Conservation (phyloP, 2,797 vertebrate species). For the Lagocephalus sceleratus region DNA sequence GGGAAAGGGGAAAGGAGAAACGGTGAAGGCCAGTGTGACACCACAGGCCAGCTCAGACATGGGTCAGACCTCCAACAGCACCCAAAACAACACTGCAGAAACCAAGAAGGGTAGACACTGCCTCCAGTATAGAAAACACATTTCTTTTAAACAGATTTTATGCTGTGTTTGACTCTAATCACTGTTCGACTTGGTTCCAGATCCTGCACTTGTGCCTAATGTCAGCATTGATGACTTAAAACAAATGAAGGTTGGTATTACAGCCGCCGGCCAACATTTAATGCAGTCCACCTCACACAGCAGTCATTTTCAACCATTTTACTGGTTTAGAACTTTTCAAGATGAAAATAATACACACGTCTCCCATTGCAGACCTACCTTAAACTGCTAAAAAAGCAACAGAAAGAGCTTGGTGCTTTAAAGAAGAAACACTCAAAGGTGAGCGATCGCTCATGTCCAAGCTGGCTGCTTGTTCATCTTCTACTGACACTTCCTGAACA, state of each 20-base stretch:
- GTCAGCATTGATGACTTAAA: slow-evolving; percentile 97
- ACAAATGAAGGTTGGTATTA: slow-evolving; percentile 91
- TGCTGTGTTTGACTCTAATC: neutral
- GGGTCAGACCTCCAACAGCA: slow-evolving; percentile 78
- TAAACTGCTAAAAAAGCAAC: slow-evolving; percentile 96
- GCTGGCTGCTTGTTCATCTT: slow-evolving; percentile 40
- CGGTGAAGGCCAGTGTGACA: slow-evolving; percentile 86
- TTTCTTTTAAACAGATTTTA: neutral
- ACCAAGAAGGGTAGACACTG: slow-evolving; percentile 82
- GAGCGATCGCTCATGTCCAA: slow-evolving; percentile 29
- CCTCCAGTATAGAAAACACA: neutral
- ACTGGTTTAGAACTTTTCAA: neutral
- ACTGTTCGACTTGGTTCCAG: slow-evolving; percentile 62
- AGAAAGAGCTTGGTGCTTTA: slow-evolving; percentile 90
- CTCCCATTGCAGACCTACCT: slow-evolving; percentile 83
- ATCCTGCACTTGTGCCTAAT: slow-evolving; percentile 82
- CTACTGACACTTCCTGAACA: slow-evolving; percentile 16
- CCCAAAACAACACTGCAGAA: slow-evolving; percentile 80
- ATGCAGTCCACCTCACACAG: too few relatives aligned
- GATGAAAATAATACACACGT: slow-evolving; percentile 1
- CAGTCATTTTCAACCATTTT: neutral
- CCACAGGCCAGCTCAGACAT: slow-evolving; percentile 92
- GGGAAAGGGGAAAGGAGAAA: slow-evolving; percentile 86
- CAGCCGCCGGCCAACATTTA: too few relatives aligned
- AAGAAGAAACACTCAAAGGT: slow-evolving; percentile 99